These are phyloP conservation scores for Amphiprion clarkii DNA, from an alignment of 2,797 vertebrate species.

Conservation along the genomic window DNA sequence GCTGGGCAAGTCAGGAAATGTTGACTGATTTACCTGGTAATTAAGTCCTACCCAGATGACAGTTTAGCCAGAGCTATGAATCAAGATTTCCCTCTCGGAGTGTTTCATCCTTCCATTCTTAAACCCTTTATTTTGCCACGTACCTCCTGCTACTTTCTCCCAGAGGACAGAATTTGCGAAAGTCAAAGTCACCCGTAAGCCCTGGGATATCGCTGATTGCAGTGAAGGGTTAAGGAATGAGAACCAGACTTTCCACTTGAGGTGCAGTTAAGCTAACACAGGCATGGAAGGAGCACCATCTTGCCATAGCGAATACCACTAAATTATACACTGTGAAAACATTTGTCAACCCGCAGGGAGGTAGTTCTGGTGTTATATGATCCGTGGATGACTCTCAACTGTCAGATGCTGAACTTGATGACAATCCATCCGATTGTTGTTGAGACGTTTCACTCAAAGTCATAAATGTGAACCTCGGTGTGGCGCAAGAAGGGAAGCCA, in stretches of 20 bases:
- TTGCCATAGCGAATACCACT: constrained; percentile 37
- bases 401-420: constrained; percentile 2
- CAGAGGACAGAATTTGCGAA: constrained; percentile 11
- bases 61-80: constrained; percentile 66
- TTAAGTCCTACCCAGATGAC: constrained; percentile 68
- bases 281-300: constrained; percentile 54
- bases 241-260: constrained; percentile 55
- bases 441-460: background rate
- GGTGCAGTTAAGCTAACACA: constrained; percentile 57
- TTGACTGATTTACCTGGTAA: constrained; percentile 75
- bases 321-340: constrained; percentile 64
- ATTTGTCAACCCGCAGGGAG: constrained; percentile 39
- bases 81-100: constrained; percentile 44
- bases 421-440: background rate
- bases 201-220: constrained; percentile 54
- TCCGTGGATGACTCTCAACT: background rate
- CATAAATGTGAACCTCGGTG: background rate
- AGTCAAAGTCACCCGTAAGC: constrained; percentile 42
- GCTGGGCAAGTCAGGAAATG: constrained; percentile 76
- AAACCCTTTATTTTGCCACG: constrained; percentile 49
- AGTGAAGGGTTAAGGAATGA: constrained; percentile 45
- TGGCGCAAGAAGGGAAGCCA: background rate
- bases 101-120: constrained; percentile 42
- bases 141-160: constrained; percentile 36
- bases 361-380: constrained; percentile 31